Base-by-base conservation (phyloP, 23 tunicate species). In the Botrylloides violaceus region DNA sequence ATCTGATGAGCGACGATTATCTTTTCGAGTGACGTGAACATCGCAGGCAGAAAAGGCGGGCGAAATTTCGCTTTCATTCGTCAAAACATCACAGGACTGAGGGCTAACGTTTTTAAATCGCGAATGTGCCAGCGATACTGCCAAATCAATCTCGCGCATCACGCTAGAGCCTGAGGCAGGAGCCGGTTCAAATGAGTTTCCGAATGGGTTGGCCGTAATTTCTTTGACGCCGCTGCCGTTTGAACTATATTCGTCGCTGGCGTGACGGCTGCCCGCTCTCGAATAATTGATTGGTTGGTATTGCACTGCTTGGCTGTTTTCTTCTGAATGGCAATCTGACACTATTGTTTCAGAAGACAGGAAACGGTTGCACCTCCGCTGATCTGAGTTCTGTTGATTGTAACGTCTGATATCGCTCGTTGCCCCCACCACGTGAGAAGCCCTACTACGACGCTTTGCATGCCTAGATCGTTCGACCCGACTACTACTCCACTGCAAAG, bases 331-430 rank as follows among this genome's bases (percentile, higher is more conserved):
- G 53, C 53, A 43, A 43, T 43, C 15, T 15, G 53, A 43, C 53
- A 43, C 53, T 43, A 43, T 43, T 68, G 74, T 68, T 43, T 68
- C 74, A 19, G 74, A 68, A 36, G 74, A 68, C 74, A 68, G 74
- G 74, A 68, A 68, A 43, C 74, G 74, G 32, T 43, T 68, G 30
- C 65, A 43, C 53, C 53, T 43, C 53, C 53, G 53, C 53, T 43
- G 53, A 43, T 43, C 53, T 43, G 53, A 43, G 53, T 15, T 43
- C 53, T 43, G 53, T 15, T 43, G 53, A 43, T 43, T 15, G 15
- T 43, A 43, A 43, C 15, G 12, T 43, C 53, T 43, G 15, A 9
- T 43, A 43, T 43, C 53, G 53, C 53, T 43, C 53, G 53, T 15
- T 43, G 53, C 53, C 53, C 9, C 53, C 53, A 43, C 53, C 53